phyloP scores from a whole-genome alignment of 2,113 vertebrate genomes.

The Regulus satrapa region DNA sequence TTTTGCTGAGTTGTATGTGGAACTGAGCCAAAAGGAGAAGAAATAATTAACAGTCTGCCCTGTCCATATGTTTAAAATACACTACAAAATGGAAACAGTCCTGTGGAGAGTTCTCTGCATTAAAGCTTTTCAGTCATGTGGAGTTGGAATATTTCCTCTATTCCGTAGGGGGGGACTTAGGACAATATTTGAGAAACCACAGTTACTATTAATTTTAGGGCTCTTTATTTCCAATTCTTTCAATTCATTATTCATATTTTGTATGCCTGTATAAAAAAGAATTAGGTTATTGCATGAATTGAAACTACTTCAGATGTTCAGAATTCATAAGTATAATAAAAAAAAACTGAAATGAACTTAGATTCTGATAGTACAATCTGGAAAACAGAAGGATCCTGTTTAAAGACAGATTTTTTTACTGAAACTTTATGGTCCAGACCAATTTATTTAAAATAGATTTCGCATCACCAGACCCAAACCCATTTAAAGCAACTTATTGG shows the following conservation, averaged over 20 bases:
- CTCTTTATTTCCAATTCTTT: neutral
- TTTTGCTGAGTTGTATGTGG: conserved; percentile 28
- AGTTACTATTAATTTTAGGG: conserved; percentile 13
- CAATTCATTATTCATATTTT: neutral
- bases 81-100: conserved; percentile 47
- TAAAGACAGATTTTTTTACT: neutral
- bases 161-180: neutral
- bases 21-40: conserved; percentile 52
- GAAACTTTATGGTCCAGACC: neutral
- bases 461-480: neutral
- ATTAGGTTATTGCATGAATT: neutral
- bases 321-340: neutral
- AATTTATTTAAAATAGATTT: neutral
- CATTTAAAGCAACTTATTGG: neutral
- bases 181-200: conserved; percentile 36
- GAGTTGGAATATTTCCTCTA: neutral
- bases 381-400: neutral
- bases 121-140: neutral
- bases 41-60: conserved; percentile 56
- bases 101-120: conserved; percentile 36
- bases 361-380: neutral
- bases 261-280: neutral
- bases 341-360: neutral
- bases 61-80: conserved; percentile 53
- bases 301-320: neutral